Percentiles rank a stretch among this genome's conserved stretches.
Evolutionary conservation across 1,140 invertebrate species (phyloP).

Genomic region (Ectropis grisescens): DNA sequence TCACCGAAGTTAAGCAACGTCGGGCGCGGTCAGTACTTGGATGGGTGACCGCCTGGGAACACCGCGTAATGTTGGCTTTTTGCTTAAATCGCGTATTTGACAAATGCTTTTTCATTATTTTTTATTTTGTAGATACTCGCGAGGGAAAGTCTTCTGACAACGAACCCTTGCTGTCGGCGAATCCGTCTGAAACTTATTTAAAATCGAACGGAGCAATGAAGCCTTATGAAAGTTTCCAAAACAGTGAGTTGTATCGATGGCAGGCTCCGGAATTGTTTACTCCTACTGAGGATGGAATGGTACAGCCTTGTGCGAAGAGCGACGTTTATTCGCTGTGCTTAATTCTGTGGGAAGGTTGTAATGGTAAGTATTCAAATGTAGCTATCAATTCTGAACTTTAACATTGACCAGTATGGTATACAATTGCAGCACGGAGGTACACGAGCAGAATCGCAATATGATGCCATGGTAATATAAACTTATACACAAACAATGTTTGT

Average conservation of each 20-base stretch:
- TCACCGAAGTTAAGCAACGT: slow-evolving; percentile 24
- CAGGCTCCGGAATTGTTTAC: slow-evolving; percentile 56
- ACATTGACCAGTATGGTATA: too few relatives aligned
- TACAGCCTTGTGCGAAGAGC: slow-evolving; percentile 41
- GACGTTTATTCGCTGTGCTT: slow-evolving; percentile 56
- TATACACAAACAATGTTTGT: too few relatives aligned
- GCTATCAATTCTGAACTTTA: not conserved
- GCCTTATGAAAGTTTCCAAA: slow-evolving; percentile 23
- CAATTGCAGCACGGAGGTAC: too few relatives aligned
- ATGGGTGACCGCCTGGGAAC: slow-evolving; percentile 20
- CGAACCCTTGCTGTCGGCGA: slow-evolving; percentile 32
- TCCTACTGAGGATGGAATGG: slow-evolving; percentile 33
- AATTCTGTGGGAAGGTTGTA: slow-evolving; percentile 58
- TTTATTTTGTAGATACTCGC: slow-evolving; percentile 14
- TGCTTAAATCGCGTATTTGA: slow-evolving; percentile 1
- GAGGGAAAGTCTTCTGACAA: slow-evolving; percentile 20
- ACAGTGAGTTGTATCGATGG: slow-evolving; percentile 38
- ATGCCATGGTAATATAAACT: too few relatives aligned
- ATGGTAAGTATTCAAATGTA: slow-evolving; percentile 42
- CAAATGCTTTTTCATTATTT: too few relatives aligned
- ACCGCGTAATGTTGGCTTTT: slow-evolving; percentile 21
- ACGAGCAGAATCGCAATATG: too few relatives aligned
- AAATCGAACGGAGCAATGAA: slow-evolving; percentile 21
- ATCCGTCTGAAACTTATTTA: slow-evolving; percentile 33
- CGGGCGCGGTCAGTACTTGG: slow-evolving; percentile 18